Evolutionary conservation across 2,888 invertebrate species (phyloP).

Genomic region (Cyclophora albipunctata): DNA sequence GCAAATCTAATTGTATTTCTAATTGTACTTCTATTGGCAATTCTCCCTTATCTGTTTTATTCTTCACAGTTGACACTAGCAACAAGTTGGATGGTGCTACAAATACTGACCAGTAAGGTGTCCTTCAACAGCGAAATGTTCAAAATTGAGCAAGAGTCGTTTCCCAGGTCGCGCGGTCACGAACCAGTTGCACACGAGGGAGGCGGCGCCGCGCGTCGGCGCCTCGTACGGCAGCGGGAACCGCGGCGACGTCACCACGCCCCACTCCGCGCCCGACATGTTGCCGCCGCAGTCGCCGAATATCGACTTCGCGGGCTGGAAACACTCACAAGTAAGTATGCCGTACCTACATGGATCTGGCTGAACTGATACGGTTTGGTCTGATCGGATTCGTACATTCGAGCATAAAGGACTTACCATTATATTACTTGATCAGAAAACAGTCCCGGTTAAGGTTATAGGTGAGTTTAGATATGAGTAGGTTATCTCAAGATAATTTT

Average conservation of each 20-base stretch:
- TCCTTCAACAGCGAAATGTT: slow-evolving; percentile 95
- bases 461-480: background rate
- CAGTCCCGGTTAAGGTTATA: background rate
- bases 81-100: too few relatives aligned
- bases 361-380: too few relatives aligned
- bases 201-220: slow-evolving; percentile 84
- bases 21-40: too few relatives aligned
- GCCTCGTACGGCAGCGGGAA: slow-evolving; percentile 93
- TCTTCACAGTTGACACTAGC: too few relatives aligned
- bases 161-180: slow-evolving; percentile 90
- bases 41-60: too few relatives aligned
- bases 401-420: too few relatives aligned
- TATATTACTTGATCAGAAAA: too few relatives aligned
- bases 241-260: slow-evolving; percentile 90
- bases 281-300: slow-evolving; percentile 96
- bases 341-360: background rate
- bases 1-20: too few relatives aligned
- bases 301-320: slow-evolving; percentile 84
- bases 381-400: too few relatives aligned
- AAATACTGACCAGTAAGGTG: slow-evolving; percentile 83
- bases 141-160: slow-evolving; percentile 92
- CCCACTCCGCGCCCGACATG: slow-evolving; percentile 88
- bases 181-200: slow-evolving; percentile 97
- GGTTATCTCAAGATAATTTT: too few relatives aligned
- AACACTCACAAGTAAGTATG: slow-evolving; percentile 1